Evolutionary conservation across 2,888 invertebrate species (phyloP).

Genomic region (Archips crataeganus): DNA sequence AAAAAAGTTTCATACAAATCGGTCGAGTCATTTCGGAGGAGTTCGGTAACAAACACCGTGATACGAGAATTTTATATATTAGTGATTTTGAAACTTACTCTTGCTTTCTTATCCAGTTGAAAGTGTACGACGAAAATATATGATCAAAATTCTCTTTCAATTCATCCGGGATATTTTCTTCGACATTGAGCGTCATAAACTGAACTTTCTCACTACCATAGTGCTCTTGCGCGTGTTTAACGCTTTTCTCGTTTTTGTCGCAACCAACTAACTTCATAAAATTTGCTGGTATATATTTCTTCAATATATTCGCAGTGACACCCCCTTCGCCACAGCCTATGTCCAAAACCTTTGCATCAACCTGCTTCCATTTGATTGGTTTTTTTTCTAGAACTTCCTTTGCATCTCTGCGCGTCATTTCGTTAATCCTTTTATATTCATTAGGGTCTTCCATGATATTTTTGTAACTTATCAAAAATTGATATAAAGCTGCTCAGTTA

Average conservation of each 20-base stretch:
- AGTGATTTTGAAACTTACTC: background rate
- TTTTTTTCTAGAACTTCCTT: background rate
- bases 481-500: background rate
- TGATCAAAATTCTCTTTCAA: conserved; percentile 35
- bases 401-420: background rate
- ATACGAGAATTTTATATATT: too few relatives aligned
- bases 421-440: background rate
- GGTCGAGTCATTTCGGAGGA: background rate
- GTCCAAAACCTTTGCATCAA: conserved; percentile 74
- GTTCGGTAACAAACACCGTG: too few relatives aligned
- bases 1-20: too few relatives aligned
- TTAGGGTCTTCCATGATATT: background rate
- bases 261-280: conserved; percentile 42
- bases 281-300: conserved; percentile 85
- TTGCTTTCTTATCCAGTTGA: background rate
- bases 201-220: conserved; percentile 10
- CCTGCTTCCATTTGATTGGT: conserved; percentile 14
- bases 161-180: conserved; percentile 12
- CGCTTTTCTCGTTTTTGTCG: conserved; percentile 24
- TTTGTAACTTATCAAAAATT: background rate
- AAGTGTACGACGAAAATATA: background rate
- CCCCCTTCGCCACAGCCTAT: conserved; percentile 89
- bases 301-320: conserved; percentile 84
- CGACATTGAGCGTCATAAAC: conserved; percentile 27
- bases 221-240: conserved; percentile 27